Evolutionary conservation across 2,888 invertebrate genomes (phyloP).

Genomic region (Himalopsyche kuldschensis): DNA sequence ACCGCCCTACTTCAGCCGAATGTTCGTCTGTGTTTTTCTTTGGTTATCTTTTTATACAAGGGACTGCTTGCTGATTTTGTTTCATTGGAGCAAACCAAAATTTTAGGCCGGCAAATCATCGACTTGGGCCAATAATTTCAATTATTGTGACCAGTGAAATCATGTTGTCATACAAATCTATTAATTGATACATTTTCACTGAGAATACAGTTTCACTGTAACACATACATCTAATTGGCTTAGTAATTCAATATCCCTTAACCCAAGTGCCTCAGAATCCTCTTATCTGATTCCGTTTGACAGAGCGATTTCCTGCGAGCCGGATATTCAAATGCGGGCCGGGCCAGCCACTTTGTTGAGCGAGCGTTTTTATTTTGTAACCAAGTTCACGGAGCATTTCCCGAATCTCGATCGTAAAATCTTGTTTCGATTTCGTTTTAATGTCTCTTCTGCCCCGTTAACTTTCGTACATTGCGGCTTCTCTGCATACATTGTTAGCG

Average conservation of each 20-base stretch:
- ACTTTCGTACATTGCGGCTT: not conserved
- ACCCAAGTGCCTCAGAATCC: not conserved
- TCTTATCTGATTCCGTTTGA: not conserved
- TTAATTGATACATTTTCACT: too few species aligned
- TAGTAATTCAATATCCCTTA: not conserved
- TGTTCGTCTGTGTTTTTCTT: too few species aligned
- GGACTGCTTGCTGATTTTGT: too few species aligned
- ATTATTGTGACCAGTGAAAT: too few species aligned
- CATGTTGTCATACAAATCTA: too few species aligned
- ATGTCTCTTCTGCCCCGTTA: not conserved
- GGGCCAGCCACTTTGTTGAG: not conserved
- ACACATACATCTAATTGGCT: not conserved
- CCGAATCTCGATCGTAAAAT: not conserved
- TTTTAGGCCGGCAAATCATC: too few species aligned
- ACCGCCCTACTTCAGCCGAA: too few species aligned
- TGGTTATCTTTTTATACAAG: too few species aligned
- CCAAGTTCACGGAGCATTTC: not conserved
- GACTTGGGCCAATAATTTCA: too few species aligned
- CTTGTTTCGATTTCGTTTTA: not conserved
- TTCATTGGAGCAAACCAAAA: too few species aligned
- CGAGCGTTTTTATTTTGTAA: not conserved
- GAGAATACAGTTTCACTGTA: too few species aligned
- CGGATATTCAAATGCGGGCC: not conserved
- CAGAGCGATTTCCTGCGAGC: not conserved
- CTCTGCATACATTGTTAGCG: not conserved